Evolutionary conservation across 2,113 vertebrate species (phyloP).

Genomic region (Semnornis frantzii): DNA sequence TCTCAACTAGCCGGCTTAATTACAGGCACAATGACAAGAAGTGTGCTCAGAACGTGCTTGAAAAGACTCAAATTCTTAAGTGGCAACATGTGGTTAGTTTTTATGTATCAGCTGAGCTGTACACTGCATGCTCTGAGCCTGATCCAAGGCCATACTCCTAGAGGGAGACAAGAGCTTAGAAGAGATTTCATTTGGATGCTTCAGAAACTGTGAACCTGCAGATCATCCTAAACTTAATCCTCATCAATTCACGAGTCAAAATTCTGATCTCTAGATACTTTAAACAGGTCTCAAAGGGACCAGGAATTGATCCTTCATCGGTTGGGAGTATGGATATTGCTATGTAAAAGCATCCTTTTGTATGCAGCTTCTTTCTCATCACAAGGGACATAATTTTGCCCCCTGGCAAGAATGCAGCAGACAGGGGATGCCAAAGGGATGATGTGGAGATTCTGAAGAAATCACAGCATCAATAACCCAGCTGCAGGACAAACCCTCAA

Average conservation of each 20-base stretch:
- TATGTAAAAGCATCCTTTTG: not conserved
- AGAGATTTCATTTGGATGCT: constrained; percentile 10
- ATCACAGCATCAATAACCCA: not conserved
- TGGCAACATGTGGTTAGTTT: not conserved
- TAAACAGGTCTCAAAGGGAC: not conserved
- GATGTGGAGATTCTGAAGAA: not conserved
- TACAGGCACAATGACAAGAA: not conserved
- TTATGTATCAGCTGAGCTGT: not conserved
- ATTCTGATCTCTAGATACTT: not conserved
- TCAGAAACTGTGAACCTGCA: not conserved
- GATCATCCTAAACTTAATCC: constrained; percentile 5
- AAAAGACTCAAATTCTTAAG: not conserved
- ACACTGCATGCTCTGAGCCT: not conserved
- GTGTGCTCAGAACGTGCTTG: not conserved
- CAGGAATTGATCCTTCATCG: not conserved
- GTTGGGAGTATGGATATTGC: not conserved
- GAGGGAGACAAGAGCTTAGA: not conserved
- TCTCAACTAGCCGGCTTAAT: not conserved
- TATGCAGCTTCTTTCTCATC: not conserved
- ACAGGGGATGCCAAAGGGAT: not conserved
- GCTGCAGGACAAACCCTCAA: not conserved
- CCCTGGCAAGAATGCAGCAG: not conserved
- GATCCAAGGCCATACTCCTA: not conserved
- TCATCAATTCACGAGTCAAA: not conserved
- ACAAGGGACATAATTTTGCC: not conserved